These are phyloP conservation scores for Tachuris rubrigastra DNA, from an alignment of 2,113 vertebrate species.

Conservation along the genomic window DNA sequence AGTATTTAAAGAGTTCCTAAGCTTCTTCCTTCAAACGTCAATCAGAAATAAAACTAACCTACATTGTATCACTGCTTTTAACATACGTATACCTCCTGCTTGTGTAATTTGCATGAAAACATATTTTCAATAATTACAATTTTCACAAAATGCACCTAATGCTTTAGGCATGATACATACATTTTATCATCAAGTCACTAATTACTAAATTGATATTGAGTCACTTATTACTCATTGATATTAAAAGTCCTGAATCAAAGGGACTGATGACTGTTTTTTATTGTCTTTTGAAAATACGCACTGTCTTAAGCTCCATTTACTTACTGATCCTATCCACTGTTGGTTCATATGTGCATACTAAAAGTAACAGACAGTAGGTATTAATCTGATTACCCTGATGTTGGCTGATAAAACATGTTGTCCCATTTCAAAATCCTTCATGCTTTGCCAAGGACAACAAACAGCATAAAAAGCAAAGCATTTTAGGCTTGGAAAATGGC, in stretches of 20 bases:
- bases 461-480: neutral
- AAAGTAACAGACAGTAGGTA: neutral
- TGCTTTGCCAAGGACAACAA: neutral
- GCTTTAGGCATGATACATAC: neutral
- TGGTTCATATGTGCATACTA: neutral
- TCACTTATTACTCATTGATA: neutral
- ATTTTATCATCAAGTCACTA: neutral
- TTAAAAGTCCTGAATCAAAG: neutral
- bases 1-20: neutral
- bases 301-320: neutral
- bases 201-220: neutral
- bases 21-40: neutral
- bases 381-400: neutral
- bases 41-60: neutral
- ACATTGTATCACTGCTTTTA: neutral
- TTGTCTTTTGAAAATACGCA: neutral
- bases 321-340: neutral
- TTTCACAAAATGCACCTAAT: neutral
- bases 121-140: neutral
- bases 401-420: neutral
- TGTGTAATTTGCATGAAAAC: neutral
- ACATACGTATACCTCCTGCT: neutral
- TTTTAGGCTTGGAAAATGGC: neutral
- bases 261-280: neutral
- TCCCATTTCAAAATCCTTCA: neutral